Percentiles rank a stretch among this genome's conserved stretches.
Evolutionary conservation across 2,797 vertebrate genomes (phyloP).

Genomic region (Mionectes olivaceus): DNA sequence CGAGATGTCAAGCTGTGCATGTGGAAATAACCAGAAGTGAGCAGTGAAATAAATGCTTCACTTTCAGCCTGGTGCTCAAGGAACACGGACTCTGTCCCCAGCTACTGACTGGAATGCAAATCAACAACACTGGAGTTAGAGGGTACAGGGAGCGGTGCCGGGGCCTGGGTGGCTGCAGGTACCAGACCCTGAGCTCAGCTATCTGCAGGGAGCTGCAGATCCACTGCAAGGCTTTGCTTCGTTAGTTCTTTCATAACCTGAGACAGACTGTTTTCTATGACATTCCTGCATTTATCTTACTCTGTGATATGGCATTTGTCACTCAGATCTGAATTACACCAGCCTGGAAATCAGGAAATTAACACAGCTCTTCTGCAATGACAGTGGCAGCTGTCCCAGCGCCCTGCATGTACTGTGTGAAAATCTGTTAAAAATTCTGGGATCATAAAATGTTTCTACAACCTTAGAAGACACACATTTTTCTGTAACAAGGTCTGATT

Average conservation of each 20-base stretch:
- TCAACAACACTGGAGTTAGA: background rate
- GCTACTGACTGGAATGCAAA: background rate
- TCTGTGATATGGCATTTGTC: background rate
- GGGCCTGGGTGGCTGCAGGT: background rate
- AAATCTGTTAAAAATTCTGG: background rate
- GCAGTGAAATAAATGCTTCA: background rate
- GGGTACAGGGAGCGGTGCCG: background rate
- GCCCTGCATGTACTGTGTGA: background rate
- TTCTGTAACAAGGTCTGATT: background rate
- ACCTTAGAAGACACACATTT: background rate
- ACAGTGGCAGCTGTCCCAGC: background rate
- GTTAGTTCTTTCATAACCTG: background rate
- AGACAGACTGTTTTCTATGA: background rate
- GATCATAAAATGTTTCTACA: background rate
- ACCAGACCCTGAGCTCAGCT: background rate
- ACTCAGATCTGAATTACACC: background rate
- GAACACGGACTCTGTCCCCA: background rate
- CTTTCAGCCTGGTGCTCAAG: background rate
- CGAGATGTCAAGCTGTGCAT: background rate
- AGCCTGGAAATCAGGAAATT: background rate
- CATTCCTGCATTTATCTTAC: background rate
- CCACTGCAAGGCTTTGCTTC: rapidly evolving
- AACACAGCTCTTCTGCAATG: background rate
- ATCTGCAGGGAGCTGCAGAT: background rate
- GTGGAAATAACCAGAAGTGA: background rate